A percentile compares a stretch with the other conserved stretches of the same genome.
phyloP scores from a whole-genome alignment of 2,888 invertebrate species.

The Gymnocheta viridis region DNA sequence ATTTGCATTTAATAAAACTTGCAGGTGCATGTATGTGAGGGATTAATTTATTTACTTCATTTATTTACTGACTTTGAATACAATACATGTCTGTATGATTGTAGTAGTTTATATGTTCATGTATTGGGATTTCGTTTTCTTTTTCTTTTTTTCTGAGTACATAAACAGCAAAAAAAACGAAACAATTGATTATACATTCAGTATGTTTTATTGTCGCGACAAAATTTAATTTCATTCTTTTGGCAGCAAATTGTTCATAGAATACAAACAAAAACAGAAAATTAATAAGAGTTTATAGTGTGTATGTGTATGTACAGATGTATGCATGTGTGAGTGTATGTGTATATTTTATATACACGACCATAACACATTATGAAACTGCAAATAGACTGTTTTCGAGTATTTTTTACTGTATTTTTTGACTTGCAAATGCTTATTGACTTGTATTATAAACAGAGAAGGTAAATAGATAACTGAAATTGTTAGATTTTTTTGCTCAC shows the following conservation, averaged over 20 bases:
- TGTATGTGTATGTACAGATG: not conserved
- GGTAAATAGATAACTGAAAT: not conserved
- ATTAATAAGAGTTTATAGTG: slow-evolving; percentile 39
- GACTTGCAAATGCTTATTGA: slow-evolving; percentile 33
- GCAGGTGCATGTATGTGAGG: not conserved
- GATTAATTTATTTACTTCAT: slow-evolving; percentile 39
- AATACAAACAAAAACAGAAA: slow-evolving; percentile 32
- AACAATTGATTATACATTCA: slow-evolving; percentile 78
- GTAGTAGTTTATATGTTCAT: not conserved
- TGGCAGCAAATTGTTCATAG: slow-evolving; percentile 71
- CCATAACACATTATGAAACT: slow-evolving; percentile 12
- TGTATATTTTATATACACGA: not conserved
- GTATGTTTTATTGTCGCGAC: slow-evolving; percentile 77
- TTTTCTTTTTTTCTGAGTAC: not conserved
- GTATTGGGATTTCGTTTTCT: too few species aligned
- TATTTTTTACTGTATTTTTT: slow-evolving; percentile 7
- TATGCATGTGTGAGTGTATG: not conserved
- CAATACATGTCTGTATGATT: not conserved
- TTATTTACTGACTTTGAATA: slow-evolving; percentile 20
- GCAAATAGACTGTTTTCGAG: slow-evolving; percentile 39
- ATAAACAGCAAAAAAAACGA: not conserved
- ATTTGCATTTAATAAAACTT: not conserved
- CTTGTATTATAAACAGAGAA: not conserved
- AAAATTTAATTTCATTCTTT: slow-evolving; percentile 79
- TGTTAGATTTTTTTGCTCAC: too few species aligned